Evolutionary conservation across 2,113 vertebrate species (phyloP).

Genomic region (Chaetops frenatus): DNA sequence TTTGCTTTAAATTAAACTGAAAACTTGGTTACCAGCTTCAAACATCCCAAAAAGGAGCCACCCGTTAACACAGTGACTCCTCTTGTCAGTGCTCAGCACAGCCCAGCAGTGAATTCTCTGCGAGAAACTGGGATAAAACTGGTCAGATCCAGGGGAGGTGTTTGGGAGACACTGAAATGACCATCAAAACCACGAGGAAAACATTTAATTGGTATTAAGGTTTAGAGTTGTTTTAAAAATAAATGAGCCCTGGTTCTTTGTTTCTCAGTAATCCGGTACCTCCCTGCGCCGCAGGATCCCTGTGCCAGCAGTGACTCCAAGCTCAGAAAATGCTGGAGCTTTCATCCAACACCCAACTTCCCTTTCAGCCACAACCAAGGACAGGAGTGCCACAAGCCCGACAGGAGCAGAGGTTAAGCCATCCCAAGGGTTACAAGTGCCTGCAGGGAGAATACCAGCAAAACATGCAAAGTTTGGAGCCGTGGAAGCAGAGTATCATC

Average conservation of each 20-base stretch:
- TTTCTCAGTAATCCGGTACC: not conserved
- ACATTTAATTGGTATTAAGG: not conserved
- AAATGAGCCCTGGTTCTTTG: not conserved
- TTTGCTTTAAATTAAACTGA: not conserved
- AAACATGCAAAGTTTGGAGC: accelerated
- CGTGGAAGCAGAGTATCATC: accelerated
- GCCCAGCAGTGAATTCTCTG: not conserved
- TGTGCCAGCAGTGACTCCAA: not conserved
- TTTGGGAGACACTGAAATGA: not conserved
- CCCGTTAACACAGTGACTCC: not conserved
- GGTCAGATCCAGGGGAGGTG: not conserved
- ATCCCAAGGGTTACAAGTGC: not conserved
- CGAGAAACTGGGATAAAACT: not conserved
- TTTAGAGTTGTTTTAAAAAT: not conserved
- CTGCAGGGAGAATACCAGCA: not conserved
- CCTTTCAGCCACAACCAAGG: not conserved
- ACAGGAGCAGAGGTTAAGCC: accelerated
- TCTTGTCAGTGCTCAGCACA: not conserved
- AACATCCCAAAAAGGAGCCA: not conserved
- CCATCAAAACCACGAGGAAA: not conserved
- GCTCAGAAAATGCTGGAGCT: not conserved
- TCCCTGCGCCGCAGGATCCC: not conserved
- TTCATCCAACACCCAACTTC: not conserved
- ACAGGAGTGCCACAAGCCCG: not conserved
- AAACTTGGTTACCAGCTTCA: not conserved